Evolutionary conservation across 2,888 invertebrate genomes (phyloP).

Genomic region (Brachylomia viminalis): DNA sequence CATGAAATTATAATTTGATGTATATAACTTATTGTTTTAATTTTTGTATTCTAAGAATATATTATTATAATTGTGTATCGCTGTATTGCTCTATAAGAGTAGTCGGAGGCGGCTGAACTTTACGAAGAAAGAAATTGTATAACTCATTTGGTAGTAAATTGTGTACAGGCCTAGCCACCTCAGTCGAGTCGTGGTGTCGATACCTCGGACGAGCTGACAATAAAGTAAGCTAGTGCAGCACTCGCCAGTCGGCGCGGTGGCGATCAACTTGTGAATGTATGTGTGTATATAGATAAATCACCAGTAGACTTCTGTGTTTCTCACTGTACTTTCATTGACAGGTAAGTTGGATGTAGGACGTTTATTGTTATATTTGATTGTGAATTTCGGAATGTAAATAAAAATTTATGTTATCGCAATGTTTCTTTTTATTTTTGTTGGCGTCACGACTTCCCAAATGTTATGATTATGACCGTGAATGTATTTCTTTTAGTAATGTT

Average conservation of each 20-base stretch:
- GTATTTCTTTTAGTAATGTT: slow-evolving; percentile 56
- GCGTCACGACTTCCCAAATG: slow-evolving; percentile 47
- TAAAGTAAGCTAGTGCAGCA: slow-evolving; percentile 24
- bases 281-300: slow-evolving; percentile 76
- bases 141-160: slow-evolving; percentile 72
- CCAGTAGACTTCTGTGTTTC: slow-evolving; percentile 73
- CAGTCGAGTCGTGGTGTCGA: slow-evolving; percentile 41
- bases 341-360: slow-evolving; percentile 78
- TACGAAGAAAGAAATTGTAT: slow-evolving; percentile 69
- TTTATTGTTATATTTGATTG: slow-evolving; percentile 87
- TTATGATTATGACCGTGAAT: slow-evolving; percentile 54
- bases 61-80: slow-evolving; percentile 75
- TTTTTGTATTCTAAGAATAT: slow-evolving; percentile 86
- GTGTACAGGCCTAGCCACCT: slow-evolving; percentile 81
- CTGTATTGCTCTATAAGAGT: slow-evolving; percentile 82
- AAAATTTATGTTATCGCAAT: slow-evolving; percentile 89
- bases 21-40: slow-evolving; percentile 86
- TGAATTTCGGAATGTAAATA: slow-evolving; percentile 90
- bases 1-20: slow-evolving; percentile 88
- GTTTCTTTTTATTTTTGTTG: slow-evolving; percentile 74
- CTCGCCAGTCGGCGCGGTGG: slow-evolving; percentile 41
- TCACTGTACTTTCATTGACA: slow-evolving; percentile 81
- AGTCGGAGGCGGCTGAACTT: slow-evolving; percentile 71
- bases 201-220: slow-evolving; percentile 40
- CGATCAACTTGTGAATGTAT: slow-evolving; percentile 70